Conservation (phyloP, 2,888 invertebrate species). For the Lordiphosa andalusiaca region DNA sequence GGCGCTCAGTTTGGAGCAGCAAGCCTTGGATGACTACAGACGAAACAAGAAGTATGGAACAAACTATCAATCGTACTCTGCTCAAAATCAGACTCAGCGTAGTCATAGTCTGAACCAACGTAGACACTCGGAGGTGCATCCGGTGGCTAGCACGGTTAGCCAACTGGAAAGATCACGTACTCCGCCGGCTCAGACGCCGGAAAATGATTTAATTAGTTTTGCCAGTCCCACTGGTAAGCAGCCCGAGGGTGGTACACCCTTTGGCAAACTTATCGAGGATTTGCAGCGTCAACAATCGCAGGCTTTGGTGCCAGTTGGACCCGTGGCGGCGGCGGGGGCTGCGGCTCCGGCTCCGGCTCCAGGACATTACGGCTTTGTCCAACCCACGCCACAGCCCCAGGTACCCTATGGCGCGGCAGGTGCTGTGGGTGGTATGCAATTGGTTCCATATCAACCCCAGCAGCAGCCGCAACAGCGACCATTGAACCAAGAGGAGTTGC, state of each 20-base stretch:
- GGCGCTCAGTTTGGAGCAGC: slow-evolving; percentile 91
- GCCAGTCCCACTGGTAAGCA: slow-evolving; percentile 83
- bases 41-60: slow-evolving; percentile 81
- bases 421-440: slow-evolving; percentile 62
- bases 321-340: slow-evolving; percentile 62
- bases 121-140: slow-evolving; percentile 68
- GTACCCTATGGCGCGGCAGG: slow-evolving; percentile 39
- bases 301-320: slow-evolving; percentile 67
- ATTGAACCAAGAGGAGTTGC: slow-evolving; percentile 77
- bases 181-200: slow-evolving; percentile 61
- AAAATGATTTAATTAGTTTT: slow-evolving; percentile 87
- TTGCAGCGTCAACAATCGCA: slow-evolving; percentile 80
- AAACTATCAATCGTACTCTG: slow-evolving; percentile 70
- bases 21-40: slow-evolving; percentile 90
- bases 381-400: slow-evolving; percentile 10
- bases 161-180: slow-evolving; percentile 62
- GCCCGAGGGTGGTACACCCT: slow-evolving; percentile 68
- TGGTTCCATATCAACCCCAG: slow-evolving; percentile 73
- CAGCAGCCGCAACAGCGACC: slow-evolving; percentile 75
- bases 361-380: slow-evolving; percentile 26
- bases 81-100: slow-evolving; percentile 33
- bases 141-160: slow-evolving; percentile 13
- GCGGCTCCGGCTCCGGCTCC: slow-evolving; percentile 45
- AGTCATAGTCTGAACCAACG: slow-evolving; percentile 48
- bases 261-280: slow-evolving; percentile 76